A percentile compares a stretch with the other conserved stretches of the same genome.
Evolutionary conservation across 1,140 invertebrate species (phyloP).

Genomic region (Nomia melanderi): DNA sequence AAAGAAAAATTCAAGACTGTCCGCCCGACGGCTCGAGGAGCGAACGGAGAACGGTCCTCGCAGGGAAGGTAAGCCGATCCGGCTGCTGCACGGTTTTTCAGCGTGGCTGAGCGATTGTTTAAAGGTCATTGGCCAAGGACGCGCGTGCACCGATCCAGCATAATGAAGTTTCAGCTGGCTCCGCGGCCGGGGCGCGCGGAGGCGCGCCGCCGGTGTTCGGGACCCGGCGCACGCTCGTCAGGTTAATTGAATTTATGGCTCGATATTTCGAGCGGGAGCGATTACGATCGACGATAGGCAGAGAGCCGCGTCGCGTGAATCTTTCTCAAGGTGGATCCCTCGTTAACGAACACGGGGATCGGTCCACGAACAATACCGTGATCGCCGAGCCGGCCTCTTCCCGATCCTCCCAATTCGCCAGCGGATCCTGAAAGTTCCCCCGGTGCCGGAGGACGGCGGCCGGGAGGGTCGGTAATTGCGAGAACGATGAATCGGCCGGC

Average conservation of each 20-base stretch:
- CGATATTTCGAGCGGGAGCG: slow-evolving; percentile 54
- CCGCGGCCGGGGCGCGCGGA: neutral
- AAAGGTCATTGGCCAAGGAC: slow-evolving; percentile 37
- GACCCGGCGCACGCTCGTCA: slow-evolving; percentile 31
- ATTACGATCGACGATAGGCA: slow-evolving; percentile 41
- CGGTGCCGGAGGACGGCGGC: neutral
- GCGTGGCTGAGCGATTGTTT: neutral
- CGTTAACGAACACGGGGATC: slow-evolving; percentile 26
- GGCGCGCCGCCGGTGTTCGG: slow-evolving; percentile 21
- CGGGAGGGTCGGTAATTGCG: neutral
- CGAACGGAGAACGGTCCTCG: neutral
- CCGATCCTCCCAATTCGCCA: neutral
- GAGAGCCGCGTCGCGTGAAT: neutral
- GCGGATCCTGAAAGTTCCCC: neutral
- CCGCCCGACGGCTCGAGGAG: too few relatives aligned
- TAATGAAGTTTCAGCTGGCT: slow-evolving; percentile 33
- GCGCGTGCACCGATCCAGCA: slow-evolving; percentile 7
- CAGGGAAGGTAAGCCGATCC: neutral
- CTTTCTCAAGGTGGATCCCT: slow-evolving; percentile 16
- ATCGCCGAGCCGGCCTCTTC: slow-evolving; percentile 1
- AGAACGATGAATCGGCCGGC: too few relatives aligned
- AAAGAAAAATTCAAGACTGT: too few relatives aligned
- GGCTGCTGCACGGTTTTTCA: slow-evolving; percentile 4
- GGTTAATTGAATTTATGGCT: slow-evolving; percentile 67
- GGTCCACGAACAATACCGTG: slow-evolving; percentile 26